Evolutionary conservation across 92 coral and sea anemone genomes (phyloP), one percentile per base, ranked within the genome.

Genomic region (Diadumene lineata): DNA sequence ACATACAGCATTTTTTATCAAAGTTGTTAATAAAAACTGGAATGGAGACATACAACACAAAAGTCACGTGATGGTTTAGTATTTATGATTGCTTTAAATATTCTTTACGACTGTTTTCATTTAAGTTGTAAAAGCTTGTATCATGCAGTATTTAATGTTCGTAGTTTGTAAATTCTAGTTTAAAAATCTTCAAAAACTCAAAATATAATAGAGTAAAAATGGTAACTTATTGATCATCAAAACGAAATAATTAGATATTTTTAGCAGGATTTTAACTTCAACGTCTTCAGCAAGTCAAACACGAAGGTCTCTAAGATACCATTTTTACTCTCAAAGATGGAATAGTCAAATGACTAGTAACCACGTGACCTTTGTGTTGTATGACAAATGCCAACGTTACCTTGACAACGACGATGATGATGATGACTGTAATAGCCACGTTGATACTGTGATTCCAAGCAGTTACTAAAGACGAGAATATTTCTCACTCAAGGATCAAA

Each of bases 391-490:
- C 19, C 58, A 4, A 53, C 48, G 48, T 38, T 38, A 6, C 48
- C 48, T 38, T 38, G 58, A 53, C 48, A 53, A 21, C 58, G 19
- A 44, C 51, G 51, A 53, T 21, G 18, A 53, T 53, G 58, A 53
- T 23, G 24, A 15, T 38, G 27, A 6, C 11, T 67, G 30, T 13
- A 18, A 3, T 53, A 53, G 27, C 51, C 16, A 56, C 32, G 38
- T 28, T 57, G 17, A 56, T 31, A 56, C 66, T 72, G 77, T 34
- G 55, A 56, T 72, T 56, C 0, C 11, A 23, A 10, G 30, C 77
- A 72, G 67, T 53, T 56, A 33, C 29, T 11, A 26, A 25, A 58
- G 51, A 70, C 50, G 64, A 72, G 66, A 33, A 72, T 7, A 34
- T 32, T 33, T 56, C 53, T 56, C 77, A 29, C 11, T 51, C 23